phyloP scores from a whole-genome alignment of 1,140 invertebrate species.

The Drosophila pseudoobscura region DNA sequence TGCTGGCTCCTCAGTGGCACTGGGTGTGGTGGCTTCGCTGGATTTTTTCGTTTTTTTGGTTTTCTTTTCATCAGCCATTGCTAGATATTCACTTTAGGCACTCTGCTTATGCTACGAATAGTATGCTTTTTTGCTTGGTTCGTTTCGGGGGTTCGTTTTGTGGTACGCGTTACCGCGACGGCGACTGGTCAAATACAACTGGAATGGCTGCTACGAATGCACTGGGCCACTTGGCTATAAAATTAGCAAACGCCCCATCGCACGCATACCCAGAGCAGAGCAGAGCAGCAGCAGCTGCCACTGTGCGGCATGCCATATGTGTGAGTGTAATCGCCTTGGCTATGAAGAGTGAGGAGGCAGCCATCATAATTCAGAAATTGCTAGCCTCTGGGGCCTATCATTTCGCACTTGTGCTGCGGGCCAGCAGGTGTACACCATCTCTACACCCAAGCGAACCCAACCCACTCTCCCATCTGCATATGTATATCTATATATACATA shows the following conservation, averaged over 20 bases:
- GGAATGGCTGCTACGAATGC: constrained; percentile 74
- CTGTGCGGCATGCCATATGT: constrained; percentile 20
- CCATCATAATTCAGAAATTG: constrained; percentile 64
- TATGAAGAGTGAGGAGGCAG: constrained; percentile 6
- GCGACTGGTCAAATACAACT: constrained; percentile 74
- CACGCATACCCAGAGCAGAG: constrained; percentile 44
- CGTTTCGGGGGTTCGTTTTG: constrained; percentile 43
- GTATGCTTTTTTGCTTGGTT: constrained; percentile 3
- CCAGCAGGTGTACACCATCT: constrained; percentile 68
- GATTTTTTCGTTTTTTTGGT: constrained; percentile 80
- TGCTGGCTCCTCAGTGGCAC: constrained; percentile 37
- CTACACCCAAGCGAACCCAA: constrained; percentile 1
- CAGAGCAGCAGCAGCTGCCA: constrained; percentile 44
- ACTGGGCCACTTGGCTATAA: constrained; percentile 68
- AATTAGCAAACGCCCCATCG: constrained; percentile 51
- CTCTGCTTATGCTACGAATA: constrained; percentile 9
- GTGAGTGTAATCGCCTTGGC: constrained; percentile 49
- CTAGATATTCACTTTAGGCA: constrained; percentile 1
- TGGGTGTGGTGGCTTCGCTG: constrained; percentile 54
- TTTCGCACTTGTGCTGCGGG: constrained; percentile 65
- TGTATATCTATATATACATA: constrained; percentile 5
- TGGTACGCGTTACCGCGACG: constrained; percentile 62
- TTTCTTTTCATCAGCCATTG: constrained; percentile 79
- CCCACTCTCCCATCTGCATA: constrained; percentile 15
- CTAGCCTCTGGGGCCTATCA: constrained; percentile 64